A percentile compares a stretch with the other conserved stretches of the same genome.
These are phyloP conservation scores for Ichneumon xanthorius DNA, from an alignment of 2,888 invertebrate genomes.

Conservation along the genomic window DNA sequence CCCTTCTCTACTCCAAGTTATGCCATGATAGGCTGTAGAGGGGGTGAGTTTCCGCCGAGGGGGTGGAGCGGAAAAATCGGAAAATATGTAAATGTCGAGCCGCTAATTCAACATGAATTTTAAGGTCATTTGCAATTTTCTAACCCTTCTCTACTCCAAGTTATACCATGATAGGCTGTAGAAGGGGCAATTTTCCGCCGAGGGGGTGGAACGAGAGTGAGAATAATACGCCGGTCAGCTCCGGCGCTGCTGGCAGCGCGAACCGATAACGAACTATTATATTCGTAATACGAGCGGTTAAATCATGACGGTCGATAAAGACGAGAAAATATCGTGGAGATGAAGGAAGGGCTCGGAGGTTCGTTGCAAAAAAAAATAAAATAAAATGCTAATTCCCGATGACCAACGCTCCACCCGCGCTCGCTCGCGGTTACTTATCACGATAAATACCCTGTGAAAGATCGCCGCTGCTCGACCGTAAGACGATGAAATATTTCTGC, in stretches of 20 bases:
- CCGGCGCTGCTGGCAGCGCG: neutral
- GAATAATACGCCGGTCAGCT: conserved; percentile 40
- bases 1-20: no score
- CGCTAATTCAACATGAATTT: no score
- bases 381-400: conserved; percentile 70
- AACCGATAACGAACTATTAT: conserved; percentile 37
- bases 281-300: conserved; percentile 19
- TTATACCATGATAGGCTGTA: no score
- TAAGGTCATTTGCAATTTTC: no score
- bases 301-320: conserved; percentile 51
- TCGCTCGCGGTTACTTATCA: conserved; percentile 74
- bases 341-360: conserved; percentile 18
- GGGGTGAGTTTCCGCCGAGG: no score
- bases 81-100: no score
- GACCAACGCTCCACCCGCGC: conserved; percentile 53
- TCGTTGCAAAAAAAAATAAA: conserved; percentile 3
- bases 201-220: conserved; percentile 41
- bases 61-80: no score
- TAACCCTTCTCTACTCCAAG: no score
- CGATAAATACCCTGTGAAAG: conserved; percentile 76
- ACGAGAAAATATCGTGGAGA: conserved; percentile 51
- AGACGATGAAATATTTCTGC: conserved; percentile 81
- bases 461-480: conserved; percentile 74
- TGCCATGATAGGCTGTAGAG: no score
- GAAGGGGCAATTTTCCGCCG: no score